A percentile compares a stretch with the other conserved stretches of the same genome.
phyloP scores from a whole-genome alignment of 2,797 vertebrate species.

The Nannoperca australis region DNA sequence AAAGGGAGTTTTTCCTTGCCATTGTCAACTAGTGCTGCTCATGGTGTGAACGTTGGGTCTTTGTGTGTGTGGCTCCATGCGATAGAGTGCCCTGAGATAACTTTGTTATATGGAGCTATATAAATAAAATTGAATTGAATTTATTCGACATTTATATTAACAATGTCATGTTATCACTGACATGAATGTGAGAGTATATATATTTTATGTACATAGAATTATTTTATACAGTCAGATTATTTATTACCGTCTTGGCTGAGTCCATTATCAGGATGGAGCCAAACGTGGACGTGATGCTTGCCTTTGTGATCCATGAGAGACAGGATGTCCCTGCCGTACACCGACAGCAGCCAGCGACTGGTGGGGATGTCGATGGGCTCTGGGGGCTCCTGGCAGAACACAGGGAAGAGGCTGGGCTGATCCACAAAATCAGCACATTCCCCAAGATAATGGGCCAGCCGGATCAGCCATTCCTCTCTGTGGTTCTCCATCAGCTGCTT shows the following conservation, averaged over 20 bases:
- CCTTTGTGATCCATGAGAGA: conserved; percentile 14
- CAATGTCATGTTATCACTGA: not conserved
- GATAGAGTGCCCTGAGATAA: no score
- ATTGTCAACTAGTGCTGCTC: no score
- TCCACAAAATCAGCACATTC: conserved; percentile 27
- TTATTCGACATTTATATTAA: not conserved
- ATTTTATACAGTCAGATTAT: no score
- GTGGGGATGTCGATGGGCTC: conserved; percentile 9
- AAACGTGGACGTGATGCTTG: conserved; percentile 1
- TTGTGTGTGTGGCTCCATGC: no score
- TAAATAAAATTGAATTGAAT: no score
- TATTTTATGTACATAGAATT: not conserved
- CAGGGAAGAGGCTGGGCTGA: conserved; percentile 22
- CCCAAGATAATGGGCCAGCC: conserved; percentile 11
- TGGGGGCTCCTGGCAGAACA: conserved; percentile 12
- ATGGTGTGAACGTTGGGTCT: no score
- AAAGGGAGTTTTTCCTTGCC: no score
- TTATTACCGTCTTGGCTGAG: conserved; percentile 4
- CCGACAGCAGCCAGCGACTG: conserved; percentile 16
- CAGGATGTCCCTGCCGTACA: conserved; percentile 23
- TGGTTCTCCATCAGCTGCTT: conserved; percentile 8
- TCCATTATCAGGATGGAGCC: not conserved
- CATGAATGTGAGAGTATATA: not conserved
- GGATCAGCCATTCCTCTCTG: conserved; percentile 12
- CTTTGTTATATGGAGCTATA: no score